phyloP scores from a whole-genome alignment of 2,888 invertebrate genomes.

The Apamea anceps region DNA sequence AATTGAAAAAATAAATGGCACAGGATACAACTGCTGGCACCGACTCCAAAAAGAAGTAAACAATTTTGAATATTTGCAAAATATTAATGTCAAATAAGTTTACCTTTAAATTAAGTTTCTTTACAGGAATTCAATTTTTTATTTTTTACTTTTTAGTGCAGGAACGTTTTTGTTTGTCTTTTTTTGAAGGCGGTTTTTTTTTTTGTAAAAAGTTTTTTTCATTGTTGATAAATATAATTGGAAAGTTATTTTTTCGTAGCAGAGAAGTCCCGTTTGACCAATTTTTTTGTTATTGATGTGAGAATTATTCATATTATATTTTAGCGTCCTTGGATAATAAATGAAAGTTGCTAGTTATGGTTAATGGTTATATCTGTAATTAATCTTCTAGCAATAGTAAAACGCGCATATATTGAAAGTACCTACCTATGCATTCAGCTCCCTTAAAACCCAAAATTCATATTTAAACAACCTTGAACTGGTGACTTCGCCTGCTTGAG shows the following conservation, averaged over 20 bases:
- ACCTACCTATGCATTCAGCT: background rate
- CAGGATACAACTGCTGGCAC: no score
- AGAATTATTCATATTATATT: constrained; percentile 22
- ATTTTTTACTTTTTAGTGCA: no score
- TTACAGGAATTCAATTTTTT: no score
- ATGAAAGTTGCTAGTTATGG: background rate
- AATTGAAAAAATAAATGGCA: no score
- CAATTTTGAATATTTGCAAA: no score
- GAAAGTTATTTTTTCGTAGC: constrained; percentile 21
- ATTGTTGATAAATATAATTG: constrained; percentile 31
- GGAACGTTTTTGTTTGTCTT: no score
- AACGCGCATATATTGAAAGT: background rate
- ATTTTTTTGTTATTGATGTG: background rate
- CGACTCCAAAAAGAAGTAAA: no score
- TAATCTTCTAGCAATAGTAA: background rate
- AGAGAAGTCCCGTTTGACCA: background rate
- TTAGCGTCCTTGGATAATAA: background rate
- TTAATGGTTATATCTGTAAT: no score
- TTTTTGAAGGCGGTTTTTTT: no score
- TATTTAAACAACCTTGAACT: constrained; percentile 42
- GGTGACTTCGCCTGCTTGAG: constrained; percentile 28
- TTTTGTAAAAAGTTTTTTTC: no score
- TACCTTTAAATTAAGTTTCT: no score
- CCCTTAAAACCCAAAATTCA: background rate
- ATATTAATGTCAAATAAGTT: no score